Evolutionary conservation across 2,888 invertebrate species (phyloP), one percentile per base, ranked within the genome.

Genomic region (Orthosia gothica): DNA sequence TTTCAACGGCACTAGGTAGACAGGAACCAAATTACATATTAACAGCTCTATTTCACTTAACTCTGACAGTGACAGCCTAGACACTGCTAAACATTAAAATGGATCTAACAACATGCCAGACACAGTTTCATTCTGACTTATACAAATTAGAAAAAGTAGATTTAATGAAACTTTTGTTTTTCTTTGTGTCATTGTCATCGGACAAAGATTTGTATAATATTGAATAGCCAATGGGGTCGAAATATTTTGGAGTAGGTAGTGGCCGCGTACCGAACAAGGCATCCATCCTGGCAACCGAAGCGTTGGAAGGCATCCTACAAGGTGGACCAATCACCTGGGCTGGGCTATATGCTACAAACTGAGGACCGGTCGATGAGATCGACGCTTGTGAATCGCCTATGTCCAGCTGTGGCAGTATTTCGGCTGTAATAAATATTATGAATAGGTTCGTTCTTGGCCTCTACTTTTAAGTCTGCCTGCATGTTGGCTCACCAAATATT

Each of bases 21-120:
- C 84, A 76, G 86, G 84, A 86, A 85, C 74, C 64, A 61, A 76
- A 82, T 74, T 79, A 76, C 70, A 84, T 79, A 75, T 74, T 71
- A 67, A 64, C 77, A 63, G 63, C 32, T 54, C 61, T 73, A 77
- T 61, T 67, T 80, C 47, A 58, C 61, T 62, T 26, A 54, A 47
- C 0, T 54, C 9, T 54, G 61, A 76, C 58, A 55, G 23, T 2
- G 52, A 65, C 70, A 59, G 32, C 40, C 63, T 59, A 73, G 75
- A 82, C 76, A 68, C 40, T 52, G 45, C 66, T 69, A 57, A 69
- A 79, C 32, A 49, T 54, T 54, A 52, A 59, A 69, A 82, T 72
- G 15, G 45, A 63, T 67, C 47, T n/a, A 50, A 50, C 47, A 49
- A 47, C 11, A 55, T 66, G 23, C 15, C 65, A 82, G 62, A 62